These are phyloP conservation scores for Clupea harengus DNA, from an alignment of 2,113 vertebrate genomes.

Conservation along the genomic window DNA sequence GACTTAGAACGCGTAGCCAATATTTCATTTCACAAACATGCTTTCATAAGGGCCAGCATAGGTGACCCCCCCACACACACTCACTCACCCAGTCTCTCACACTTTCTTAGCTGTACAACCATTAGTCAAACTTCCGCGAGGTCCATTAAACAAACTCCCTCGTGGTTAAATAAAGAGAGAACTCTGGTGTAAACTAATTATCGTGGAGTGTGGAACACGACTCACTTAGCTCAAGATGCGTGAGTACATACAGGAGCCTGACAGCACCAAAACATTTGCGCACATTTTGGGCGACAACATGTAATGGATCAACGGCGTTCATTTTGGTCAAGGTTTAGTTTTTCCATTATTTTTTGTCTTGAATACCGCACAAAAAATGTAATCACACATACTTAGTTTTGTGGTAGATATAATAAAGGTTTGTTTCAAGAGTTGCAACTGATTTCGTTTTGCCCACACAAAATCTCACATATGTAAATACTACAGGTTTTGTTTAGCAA, in stretches of 20 bases:
- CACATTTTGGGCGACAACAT: background rate
- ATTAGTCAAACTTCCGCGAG: slow-evolving; percentile 83
- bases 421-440: background rate
- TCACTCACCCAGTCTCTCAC: slow-evolving; percentile 44
- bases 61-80: background rate
- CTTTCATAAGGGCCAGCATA: background rate
- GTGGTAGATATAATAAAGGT: too few species aligned
- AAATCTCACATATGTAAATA: too few species aligned
- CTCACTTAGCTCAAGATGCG: slow-evolving; percentile 82
- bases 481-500: too few species aligned
- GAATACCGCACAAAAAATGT: too few species aligned
- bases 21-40: background rate
- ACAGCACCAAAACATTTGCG: background rate
- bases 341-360: too few species aligned
- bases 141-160: slow-evolving; percentile 90
- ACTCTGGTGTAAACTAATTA: slow-evolving; percentile 90
- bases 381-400: too few species aligned
- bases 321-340: too few species aligned
- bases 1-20: background rate
- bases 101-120: slow-evolving; percentile 74
- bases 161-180: slow-evolving; percentile 82
- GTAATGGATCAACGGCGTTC: background rate
- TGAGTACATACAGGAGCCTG: slow-evolving; percentile 16
- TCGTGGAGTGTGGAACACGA: slow-evolving; percentile 80
- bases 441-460: too few species aligned